phyloP scores from a whole-genome alignment of 2,888 invertebrate species.

The Steromphala cineraria region DNA sequence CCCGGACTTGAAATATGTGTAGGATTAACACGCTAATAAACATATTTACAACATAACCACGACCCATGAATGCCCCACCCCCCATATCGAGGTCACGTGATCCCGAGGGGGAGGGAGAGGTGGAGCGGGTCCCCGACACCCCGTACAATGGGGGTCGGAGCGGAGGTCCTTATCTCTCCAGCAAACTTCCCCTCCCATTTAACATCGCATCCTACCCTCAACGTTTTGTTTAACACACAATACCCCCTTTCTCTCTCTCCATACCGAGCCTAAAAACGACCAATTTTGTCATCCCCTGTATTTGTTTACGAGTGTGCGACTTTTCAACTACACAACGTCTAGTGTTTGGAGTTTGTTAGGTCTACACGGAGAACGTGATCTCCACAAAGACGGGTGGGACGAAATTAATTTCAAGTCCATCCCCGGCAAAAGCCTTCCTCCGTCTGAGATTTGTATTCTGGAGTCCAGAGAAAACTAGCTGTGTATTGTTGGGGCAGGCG shows the following conservation, averaged over 20 bases:
- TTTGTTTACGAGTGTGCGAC: slow-evolving; percentile 5
- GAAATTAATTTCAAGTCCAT: background rate
- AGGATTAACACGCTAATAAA: too few species aligned
- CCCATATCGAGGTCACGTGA: background rate
- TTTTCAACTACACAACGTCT: background rate
- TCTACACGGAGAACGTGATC: background rate
- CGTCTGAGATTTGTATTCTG: background rate
- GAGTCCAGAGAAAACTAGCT: background rate
- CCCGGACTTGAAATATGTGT: too few species aligned
- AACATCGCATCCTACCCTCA: background rate
- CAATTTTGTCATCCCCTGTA: background rate
- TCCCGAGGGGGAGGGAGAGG: background rate
- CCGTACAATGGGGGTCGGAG: background rate
- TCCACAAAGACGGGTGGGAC: background rate
- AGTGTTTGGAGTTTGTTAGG: background rate
- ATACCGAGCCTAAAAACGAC: background rate
- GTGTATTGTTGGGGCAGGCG: background rate
- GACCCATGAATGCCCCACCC: too few species aligned
- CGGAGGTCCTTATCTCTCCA: background rate
- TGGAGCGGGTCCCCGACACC: background rate
- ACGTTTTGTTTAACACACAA: background rate
- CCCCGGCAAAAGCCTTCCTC: background rate
- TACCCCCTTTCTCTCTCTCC: background rate
- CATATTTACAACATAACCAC: too few species aligned
- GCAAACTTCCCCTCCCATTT: slow-evolving; percentile 8